phyloP scores from a whole-genome alignment of 1,140 invertebrate species.

The Pseudoatta argentina region DNA sequence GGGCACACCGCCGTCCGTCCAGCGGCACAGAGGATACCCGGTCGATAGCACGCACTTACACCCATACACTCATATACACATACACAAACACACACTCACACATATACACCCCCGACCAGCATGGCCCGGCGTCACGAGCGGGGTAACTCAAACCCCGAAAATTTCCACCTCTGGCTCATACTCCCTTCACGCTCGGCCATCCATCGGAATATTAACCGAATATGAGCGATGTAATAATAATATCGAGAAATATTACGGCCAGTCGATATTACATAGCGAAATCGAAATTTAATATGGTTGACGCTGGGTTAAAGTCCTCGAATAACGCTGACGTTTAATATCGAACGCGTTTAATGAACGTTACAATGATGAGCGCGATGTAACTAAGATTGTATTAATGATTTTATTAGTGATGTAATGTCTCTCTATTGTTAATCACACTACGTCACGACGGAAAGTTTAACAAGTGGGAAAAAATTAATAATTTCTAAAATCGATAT shows the following conservation, averaged over 20 bases:
- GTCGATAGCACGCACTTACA: conserved; percentile 79
- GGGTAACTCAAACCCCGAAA: conserved; percentile 44
- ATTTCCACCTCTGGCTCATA: neutral
- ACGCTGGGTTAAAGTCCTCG: neutral
- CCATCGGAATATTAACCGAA: conserved; percentile 2
- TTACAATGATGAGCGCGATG: neutral
- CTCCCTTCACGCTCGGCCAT: neutral
- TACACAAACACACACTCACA: neutral
- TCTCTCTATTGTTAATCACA: no score
- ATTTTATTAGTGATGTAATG: neutral
- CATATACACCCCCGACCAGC: neutral
- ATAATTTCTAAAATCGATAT: neutral
- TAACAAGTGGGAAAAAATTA: neutral
- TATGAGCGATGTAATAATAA: neutral
- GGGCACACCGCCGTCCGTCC: conserved; percentile 73
- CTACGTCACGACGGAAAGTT: neutral
- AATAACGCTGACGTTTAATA: neutral
- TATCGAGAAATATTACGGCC: neutral
- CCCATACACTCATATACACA: conserved; percentile 28
- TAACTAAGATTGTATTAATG: neutral
- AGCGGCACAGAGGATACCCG: conserved; percentile 74
- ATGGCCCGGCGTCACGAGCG: conserved; percentile 26
- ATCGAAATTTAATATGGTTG: neutral
- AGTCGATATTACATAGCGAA: neutral
- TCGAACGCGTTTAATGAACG: neutral